Evolutionary conservation across 2,797 vertebrate species (phyloP).

Genomic region (Garrulus glandarius): DNA sequence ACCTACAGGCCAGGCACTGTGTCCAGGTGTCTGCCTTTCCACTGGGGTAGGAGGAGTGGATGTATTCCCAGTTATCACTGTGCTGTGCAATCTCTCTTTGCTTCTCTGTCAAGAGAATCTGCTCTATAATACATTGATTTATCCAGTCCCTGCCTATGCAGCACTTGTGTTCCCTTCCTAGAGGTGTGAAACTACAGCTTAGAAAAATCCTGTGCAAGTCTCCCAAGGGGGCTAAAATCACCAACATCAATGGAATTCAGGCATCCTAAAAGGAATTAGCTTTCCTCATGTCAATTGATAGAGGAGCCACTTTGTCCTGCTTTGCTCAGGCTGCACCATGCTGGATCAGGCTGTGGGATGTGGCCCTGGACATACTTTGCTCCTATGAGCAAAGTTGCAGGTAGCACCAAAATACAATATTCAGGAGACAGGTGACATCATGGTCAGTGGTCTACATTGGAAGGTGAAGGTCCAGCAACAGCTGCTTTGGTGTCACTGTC

Average conservation of each 20-base stretch:
- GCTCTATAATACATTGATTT: background rate
- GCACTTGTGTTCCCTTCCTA: background rate
- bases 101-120: background rate
- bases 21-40: background rate
- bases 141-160: background rate
- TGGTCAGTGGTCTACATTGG: rapidly evolving
- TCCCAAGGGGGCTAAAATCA: background rate
- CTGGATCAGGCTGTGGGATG: background rate
- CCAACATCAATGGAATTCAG: background rate
- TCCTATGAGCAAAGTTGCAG: background rate
- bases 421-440: background rate
- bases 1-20: background rate
- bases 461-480: background rate
- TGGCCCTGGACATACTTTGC: background rate
- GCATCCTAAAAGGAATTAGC: background rate
- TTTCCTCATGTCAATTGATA: background rate
- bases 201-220: background rate
- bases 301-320: background rate
- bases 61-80: background rate
- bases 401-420: background rate
- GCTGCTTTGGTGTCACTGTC: background rate
- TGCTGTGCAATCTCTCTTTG: background rate
- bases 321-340: background rate
- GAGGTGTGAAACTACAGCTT: rapidly evolving
- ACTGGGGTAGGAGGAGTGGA: background rate